Evolutionary conservation across 2,888 invertebrate species (phyloP).

Genomic region (Drosophila helvetica): DNA sequence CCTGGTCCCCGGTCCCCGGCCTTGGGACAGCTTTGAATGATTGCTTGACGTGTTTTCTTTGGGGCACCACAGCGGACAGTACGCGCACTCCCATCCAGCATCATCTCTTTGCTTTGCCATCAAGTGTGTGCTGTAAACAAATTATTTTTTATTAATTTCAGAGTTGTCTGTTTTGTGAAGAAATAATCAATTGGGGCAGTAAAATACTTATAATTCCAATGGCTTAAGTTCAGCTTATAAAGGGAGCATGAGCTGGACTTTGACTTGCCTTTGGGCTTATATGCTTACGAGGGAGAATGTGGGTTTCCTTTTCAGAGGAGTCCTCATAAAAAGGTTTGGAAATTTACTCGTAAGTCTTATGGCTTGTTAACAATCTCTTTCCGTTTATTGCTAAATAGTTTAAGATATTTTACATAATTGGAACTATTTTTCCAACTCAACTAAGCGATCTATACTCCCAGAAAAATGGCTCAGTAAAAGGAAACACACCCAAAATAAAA

Average conservation of each 20-base stretch:
- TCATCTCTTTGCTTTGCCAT: slow-evolving; percentile 28
- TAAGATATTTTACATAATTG: no score
- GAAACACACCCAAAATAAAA: no score
- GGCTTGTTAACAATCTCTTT: neutral
- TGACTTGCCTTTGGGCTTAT: neutral
- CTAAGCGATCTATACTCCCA: no score
- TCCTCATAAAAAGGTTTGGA: neutral
- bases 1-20: neutral
- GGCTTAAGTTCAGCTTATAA: neutral
- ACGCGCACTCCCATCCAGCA: slow-evolving; percentile 4
- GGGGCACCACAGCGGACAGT: slow-evolving; percentile 13
- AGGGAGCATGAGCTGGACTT: neutral
- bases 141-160: slow-evolving; percentile 39
- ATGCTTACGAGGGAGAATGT: neutral
- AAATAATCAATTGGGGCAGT: slow-evolving; percentile 58
- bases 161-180: slow-evolving; percentile 52
- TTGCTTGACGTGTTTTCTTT: slow-evolving; percentile 65
- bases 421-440: no score
- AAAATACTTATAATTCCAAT: slow-evolving; percentile 21
- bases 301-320: no score
- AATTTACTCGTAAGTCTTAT: neutral
- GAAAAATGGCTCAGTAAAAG: no score
- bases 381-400: no score
- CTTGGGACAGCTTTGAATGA: slow-evolving; percentile 63
- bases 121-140: slow-evolving; percentile 56